Evolutionary conservation across 1,140 invertebrate species (phyloP).

Genomic region (Chironomus tepperi): DNA sequence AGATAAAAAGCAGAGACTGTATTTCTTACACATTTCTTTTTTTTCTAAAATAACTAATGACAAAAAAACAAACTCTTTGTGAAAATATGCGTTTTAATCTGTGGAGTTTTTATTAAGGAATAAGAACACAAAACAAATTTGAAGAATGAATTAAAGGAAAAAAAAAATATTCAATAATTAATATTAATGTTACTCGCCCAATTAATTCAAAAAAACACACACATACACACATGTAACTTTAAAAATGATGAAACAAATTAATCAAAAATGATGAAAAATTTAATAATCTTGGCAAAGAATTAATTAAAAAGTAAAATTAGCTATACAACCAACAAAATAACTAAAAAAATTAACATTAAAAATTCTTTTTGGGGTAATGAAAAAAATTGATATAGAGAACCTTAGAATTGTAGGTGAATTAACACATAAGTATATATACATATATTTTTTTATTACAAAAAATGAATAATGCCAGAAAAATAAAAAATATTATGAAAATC

Average conservation of each 20-base stretch:
- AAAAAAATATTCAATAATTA: not conserved
- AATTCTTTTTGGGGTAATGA: not conserved
- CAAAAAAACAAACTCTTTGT: not conserved
- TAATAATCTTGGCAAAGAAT: slow-evolving; percentile 6
- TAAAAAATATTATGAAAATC: no score
- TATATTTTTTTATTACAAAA: slow-evolving; percentile 15
- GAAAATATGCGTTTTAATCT: slow-evolving; percentile 7
- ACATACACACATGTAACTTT: not conserved
- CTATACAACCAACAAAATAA: not conserved
- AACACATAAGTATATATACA: not conserved
- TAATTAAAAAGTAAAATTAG: not conserved
- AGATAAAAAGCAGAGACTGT: slow-evolving; percentile 10
- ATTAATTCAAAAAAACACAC: not conserved
- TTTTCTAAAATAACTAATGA: slow-evolving; percentile 5
- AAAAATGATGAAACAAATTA: not conserved
- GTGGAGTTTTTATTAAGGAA: not conserved
- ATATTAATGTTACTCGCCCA: slow-evolving; percentile 4
- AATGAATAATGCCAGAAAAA: not conserved
- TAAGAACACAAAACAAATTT: not conserved
- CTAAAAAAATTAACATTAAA: not conserved
- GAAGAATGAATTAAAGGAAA: not conserved
- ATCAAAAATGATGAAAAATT: not conserved
- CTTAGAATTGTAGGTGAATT: not conserved
- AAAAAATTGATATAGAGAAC: not conserved
- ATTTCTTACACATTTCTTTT: slow-evolving; percentile 1